Evolutionary conservation across 2,888 invertebrate species (phyloP).

Genomic region (Stenoptilia bipunctidactyla): DNA sequence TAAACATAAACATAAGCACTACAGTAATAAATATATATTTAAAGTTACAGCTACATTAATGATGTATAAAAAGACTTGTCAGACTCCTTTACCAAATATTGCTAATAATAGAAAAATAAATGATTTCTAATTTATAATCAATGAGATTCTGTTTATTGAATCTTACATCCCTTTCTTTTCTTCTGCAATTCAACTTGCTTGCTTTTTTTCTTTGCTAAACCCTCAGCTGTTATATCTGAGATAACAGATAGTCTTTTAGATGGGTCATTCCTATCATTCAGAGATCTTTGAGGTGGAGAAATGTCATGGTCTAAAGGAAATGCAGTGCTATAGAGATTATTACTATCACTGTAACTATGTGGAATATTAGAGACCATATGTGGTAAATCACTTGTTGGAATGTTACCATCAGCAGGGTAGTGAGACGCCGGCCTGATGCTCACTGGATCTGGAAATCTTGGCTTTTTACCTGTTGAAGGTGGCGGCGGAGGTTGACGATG

Average conservation of each 20-base stretch:
- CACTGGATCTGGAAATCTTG: conserved; percentile 59
- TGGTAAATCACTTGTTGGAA: conserved; percentile 24
- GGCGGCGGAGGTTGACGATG: conserved; percentile 56
- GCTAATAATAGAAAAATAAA: too few relatives aligned
- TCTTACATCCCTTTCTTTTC: conserved; percentile 58
- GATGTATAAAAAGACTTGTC: too few relatives aligned
- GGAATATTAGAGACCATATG: conserved; percentile 26
- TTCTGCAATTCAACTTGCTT: conserved; percentile 51
- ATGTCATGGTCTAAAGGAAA: conserved; percentile 36
- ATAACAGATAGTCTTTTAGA: conserved; percentile 56
- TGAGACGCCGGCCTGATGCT: conserved; percentile 61
- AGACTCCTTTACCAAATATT: too few relatives aligned
- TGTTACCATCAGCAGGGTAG: conserved; percentile 41
- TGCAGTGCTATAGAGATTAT: conserved; percentile 48
- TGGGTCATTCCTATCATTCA: conserved; percentile 30
- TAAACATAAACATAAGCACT: conserved; percentile 1
- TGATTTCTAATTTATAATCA: too few relatives aligned
- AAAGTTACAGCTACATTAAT: too few relatives aligned
- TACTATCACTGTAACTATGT: conserved; percentile 59
- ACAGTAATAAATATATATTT: conserved; percentile 15
- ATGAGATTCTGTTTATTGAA: conserved; percentile 33
- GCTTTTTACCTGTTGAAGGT: conserved; percentile 48
- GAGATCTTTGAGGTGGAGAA: conserved; percentile 18
- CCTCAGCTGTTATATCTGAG: conserved; percentile 60
- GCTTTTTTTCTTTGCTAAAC: conserved; percentile 50